Conservation (phyloP, 2,888 invertebrate species). For the Torymus aiolomorphi region DNA sequence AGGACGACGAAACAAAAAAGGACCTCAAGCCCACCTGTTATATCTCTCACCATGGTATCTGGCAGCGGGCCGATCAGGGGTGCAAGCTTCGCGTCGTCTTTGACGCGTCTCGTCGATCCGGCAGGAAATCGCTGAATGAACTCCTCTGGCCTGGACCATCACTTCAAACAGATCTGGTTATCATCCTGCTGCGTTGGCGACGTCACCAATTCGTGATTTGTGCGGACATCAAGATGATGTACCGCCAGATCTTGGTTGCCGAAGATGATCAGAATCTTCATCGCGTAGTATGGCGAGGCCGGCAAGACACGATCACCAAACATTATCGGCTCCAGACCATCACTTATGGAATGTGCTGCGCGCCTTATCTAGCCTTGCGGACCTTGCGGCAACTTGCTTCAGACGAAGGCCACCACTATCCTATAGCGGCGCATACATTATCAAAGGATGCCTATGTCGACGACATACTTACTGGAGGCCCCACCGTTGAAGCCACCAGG, state of each 20-base stretch:
- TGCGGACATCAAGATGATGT: conserved; percentile 10
- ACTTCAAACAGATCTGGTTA: background rate
- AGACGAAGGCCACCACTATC: conserved; percentile 6
- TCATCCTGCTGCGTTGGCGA: background rate
- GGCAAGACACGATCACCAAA: background rate
- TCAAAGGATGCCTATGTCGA: conserved; percentile 7
- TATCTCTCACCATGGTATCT: too few species aligned
- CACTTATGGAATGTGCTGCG: conserved; percentile 3
- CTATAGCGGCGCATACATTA: background rate
- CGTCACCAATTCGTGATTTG: background rate
- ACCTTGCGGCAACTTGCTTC: conserved; percentile 3
- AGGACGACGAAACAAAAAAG: too few species aligned
- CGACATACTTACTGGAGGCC: conserved; percentile 3
- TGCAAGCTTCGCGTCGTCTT: too few species aligned
- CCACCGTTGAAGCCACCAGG: background rate
- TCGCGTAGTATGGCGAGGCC: conserved; percentile 5
- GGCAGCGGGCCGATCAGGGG: too few species aligned
- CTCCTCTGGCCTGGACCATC: background rate
- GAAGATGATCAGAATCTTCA: background rate
- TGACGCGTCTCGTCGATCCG: too few species aligned
- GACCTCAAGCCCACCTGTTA: too few species aligned
- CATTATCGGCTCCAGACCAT: conserved; percentile 1
- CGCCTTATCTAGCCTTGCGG: conserved; percentile 8
- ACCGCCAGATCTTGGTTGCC: background rate
- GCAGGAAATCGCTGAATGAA: background rate